phyloP scores from a whole-genome alignment of 1,140 invertebrate species.

The Eciton burchellii region DNA sequence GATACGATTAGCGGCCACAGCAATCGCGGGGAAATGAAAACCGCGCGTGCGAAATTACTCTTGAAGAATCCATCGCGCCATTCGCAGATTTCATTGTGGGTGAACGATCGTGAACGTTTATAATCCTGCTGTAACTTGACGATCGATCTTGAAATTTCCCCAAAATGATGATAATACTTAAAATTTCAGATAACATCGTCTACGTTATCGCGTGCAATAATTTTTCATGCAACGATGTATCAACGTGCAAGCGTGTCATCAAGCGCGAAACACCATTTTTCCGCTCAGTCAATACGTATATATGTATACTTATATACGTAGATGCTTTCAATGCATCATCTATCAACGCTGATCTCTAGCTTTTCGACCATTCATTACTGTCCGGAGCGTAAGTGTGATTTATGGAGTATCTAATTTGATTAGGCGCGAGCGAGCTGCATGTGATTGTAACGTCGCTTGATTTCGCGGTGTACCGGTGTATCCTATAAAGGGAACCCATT shows the following conservation, averaged over 20 bases:
- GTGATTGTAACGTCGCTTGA: slow-evolving; percentile 52
- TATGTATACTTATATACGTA: background rate
- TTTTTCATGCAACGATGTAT: background rate
- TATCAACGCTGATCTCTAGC: slow-evolving; percentile 35
- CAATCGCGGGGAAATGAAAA: background rate
- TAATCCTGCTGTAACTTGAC: background rate
- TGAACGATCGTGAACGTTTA: background rate
- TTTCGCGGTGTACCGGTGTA: slow-evolving; percentile 57
- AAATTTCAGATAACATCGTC: too few species aligned
- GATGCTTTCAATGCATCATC: slow-evolving; percentile 24
- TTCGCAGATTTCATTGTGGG: background rate
- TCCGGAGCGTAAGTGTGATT: slow-evolving; percentile 62
- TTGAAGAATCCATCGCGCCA: slow-evolving; percentile 11
- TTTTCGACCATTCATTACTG: slow-evolving; percentile 47
- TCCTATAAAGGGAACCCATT: slow-evolving; percentile 68
- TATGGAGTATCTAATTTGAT: slow-evolving; percentile 60
- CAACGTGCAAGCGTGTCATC: background rate
- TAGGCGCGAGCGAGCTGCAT: slow-evolving; percentile 35
- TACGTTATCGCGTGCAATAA: too few species aligned
- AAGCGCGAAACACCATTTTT: background rate
- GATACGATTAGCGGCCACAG: background rate
- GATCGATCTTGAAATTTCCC: background rate
- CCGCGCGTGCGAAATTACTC: background rate
- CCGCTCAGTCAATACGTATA: background rate
- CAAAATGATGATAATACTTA: background rate